A percentile compares a stretch with the other conserved stretches of the same genome.
These are phyloP conservation scores for Holacanthella duospinosa DNA, from an alignment of 2,888 invertebrate genomes.

Conservation along the genomic window DNA sequence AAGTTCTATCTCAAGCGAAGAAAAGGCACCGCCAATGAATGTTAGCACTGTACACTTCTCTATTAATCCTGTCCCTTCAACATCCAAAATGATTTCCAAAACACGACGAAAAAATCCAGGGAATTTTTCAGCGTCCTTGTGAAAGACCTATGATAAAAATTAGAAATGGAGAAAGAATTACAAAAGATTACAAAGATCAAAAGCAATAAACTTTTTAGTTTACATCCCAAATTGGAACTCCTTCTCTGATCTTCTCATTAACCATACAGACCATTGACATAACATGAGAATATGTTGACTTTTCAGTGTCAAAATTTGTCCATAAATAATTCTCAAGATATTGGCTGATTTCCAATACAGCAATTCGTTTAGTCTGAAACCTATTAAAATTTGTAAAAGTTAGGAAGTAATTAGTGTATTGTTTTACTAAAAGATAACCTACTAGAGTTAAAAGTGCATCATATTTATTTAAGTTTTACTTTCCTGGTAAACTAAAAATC, in stretches of 20 bases:
- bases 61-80: conserved; percentile 70
- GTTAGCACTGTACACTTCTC: conserved; percentile 48
- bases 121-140: conserved; percentile 64
- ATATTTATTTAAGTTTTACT: no score
- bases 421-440: background rate
- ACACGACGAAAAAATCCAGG: conserved; percentile 73
- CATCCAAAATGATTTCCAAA: conserved; percentile 59
- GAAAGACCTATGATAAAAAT: conserved; percentile 51
- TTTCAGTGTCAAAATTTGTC: conserved; percentile 78
- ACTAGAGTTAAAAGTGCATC: background rate
- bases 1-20: conserved; percentile 90
- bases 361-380: conserved; percentile 74
- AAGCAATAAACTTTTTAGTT: conserved; percentile 25
- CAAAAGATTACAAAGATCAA: background rate
- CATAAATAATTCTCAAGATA: conserved; percentile 93
- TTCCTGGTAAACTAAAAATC: background rate
- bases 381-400: conserved; percentile 45
- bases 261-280: conserved; percentile 97
- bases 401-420: background rate
- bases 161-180: background rate
- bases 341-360: conserved; percentile 94
- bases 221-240: conserved; percentile 92
- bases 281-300: conserved; percentile 72
- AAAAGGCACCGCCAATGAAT: conserved; percentile 92
- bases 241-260: conserved; percentile 95